Percentiles rank a stretch among this genome's conserved stretches.
Conservation (phyloP, 1,140 invertebrate species). For the Tetragnatha versicolor region DNA sequence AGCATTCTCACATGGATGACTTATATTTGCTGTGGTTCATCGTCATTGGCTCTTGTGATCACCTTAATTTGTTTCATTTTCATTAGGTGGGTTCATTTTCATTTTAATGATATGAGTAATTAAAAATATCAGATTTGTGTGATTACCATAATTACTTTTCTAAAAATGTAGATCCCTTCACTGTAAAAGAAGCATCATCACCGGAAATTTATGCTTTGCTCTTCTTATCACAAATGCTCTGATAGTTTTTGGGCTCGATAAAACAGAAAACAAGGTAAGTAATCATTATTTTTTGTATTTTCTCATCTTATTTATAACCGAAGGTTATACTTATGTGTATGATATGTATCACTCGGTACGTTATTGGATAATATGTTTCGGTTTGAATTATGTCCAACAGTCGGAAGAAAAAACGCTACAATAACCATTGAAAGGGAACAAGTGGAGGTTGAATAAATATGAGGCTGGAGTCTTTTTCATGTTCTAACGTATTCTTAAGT, state of each 20-base stretch:
- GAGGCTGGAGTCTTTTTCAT: too few relatives aligned
- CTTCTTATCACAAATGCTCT: conserved; percentile 52
- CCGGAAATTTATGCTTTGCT: conserved; percentile 51
- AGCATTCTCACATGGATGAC: conserved; percentile 49
- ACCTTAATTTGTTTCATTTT: conserved; percentile 45
- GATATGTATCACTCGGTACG: not conserved
- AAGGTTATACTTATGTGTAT: not conserved
- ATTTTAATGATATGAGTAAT: not conserved
- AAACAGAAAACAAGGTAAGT: conserved; percentile 45
- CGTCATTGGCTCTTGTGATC: conserved; percentile 36
- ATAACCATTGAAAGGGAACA: too few relatives aligned
- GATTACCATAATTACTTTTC: not conserved
- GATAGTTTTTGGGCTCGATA: conserved; percentile 49
- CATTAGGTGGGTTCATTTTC: conserved; percentile 29
- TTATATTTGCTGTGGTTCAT: conserved; percentile 39
- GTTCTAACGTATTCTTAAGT: too few relatives aligned
- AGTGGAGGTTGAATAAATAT: too few relatives aligned
- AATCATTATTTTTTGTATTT: not conserved
- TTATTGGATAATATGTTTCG: too few relatives aligned
- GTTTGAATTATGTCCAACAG: too few relatives aligned
- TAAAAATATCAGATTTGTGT: not conserved
- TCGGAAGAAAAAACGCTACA: too few relatives aligned
- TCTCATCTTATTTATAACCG: not conserved
- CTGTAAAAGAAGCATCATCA: conserved; percentile 49
- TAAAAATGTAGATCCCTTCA: conserved; percentile 12